Percentiles rank a stretch among this genome's conserved stretches.
These are phyloP conservation scores for Tuta absoluta DNA, from an alignment of 2,888 invertebrate species.

Conservation along the genomic window DNA sequence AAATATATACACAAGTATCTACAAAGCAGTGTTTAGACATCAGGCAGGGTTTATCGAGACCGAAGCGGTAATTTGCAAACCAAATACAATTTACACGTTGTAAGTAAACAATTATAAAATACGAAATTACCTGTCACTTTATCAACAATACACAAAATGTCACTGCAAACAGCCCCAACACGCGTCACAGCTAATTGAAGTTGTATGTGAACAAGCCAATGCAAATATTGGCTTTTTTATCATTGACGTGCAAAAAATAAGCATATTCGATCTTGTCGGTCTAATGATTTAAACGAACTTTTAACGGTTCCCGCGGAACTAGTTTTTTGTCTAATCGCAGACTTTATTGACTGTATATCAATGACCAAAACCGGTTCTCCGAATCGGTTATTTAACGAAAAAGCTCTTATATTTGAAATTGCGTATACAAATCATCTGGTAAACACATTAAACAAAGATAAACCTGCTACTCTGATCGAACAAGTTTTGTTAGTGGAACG, in stretches of 20 bases:
- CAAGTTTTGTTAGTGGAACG: conserved; percentile 49
- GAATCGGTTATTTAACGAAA: conserved; percentile 43
- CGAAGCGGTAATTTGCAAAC: not conserved
- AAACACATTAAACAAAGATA: conserved; percentile 38
- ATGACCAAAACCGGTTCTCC: conserved; percentile 49
- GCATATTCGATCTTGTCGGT: conserved; percentile 53
- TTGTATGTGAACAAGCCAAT: conserved; percentile 9
- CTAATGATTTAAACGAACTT: conserved; percentile 52
- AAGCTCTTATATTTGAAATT: conserved; percentile 48
- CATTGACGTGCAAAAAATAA: conserved; percentile 52
- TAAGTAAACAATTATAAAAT: not conserved
- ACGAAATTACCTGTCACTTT: too few relatives aligned
- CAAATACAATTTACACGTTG: not conserved
- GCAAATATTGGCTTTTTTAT: conserved; percentile 57
- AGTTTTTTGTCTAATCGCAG: conserved; percentile 50
- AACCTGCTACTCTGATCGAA: conserved; percentile 37
- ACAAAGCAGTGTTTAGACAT: too few relatives aligned
- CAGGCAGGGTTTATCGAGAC: too few relatives aligned
- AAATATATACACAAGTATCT: too few relatives aligned
- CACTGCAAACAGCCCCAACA: conserved; percentile 29
- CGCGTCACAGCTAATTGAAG: conserved; percentile 23
- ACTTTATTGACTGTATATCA: conserved; percentile 46
- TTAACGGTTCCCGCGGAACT: conserved; percentile 65
- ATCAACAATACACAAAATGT: conserved; percentile 27
- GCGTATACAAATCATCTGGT: conserved; percentile 50